These are phyloP conservation scores for Sphyrna mokarran DNA, from an alignment of 2,113 vertebrate species.

Conservation along the genomic window DNA sequence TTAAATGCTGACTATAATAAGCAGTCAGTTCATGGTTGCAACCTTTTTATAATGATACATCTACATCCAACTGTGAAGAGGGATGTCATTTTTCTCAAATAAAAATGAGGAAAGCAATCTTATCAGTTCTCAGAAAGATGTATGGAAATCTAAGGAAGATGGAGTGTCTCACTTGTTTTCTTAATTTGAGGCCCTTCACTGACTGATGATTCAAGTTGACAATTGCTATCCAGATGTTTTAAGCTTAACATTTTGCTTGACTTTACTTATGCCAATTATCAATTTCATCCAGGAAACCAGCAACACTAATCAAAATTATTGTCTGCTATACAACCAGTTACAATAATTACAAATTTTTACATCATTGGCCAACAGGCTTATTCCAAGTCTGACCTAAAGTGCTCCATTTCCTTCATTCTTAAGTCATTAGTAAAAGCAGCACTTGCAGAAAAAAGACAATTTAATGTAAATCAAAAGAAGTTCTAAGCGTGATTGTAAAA, in stretches of 20 bases:
- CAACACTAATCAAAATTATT: neutral
- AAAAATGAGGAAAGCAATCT: neutral
- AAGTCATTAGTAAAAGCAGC: neutral
- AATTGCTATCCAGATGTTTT: neutral
- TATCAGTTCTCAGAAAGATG: neutral
- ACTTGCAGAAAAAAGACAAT: neutral
- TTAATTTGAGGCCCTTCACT: neutral
- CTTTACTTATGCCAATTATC: neutral
- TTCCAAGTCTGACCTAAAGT: neutral
- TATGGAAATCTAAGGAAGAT: neutral
- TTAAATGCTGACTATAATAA: neutral
- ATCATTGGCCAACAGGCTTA: neutral
- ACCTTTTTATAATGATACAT: neutral
- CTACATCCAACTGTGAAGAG: neutral
- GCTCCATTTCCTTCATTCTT: neutral
- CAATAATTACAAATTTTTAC: neutral
- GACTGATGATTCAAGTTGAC: neutral
- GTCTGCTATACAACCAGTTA: neutral
- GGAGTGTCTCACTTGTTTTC: neutral
- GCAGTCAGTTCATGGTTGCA: neutral
- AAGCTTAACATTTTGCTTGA: neutral
- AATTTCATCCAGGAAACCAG: neutral
- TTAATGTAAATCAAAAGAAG: neutral
- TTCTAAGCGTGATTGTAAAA: neutral
- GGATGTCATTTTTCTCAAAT: neutral